A percentile compares a stretch with the other conserved stretches of the same genome.
Evolutionary conservation across 2,888 invertebrate genomes (phyloP).

Genomic region (Mechanitis mazaeus): DNA sequence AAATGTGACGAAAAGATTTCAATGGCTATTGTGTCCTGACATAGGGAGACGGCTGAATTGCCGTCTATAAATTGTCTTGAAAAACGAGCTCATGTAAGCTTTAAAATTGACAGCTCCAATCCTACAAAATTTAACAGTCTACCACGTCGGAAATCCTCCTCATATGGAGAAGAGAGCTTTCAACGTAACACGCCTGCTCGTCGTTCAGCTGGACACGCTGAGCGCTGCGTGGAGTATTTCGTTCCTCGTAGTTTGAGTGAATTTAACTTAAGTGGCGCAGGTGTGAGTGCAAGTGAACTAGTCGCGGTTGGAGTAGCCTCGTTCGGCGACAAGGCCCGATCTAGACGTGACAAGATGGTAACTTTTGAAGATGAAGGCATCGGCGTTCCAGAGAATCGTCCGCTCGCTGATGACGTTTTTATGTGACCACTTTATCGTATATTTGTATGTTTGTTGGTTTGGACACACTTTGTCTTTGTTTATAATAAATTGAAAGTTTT

Average conservation of each 20-base stretch:
- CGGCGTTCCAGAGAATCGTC: constrained; percentile 45
- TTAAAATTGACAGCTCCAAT: constrained; percentile 57
- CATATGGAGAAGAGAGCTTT: constrained; percentile 69
- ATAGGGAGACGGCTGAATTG: constrained; percentile 58
- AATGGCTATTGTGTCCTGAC: constrained; percentile 77
- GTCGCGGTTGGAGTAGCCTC: constrained; percentile 36
- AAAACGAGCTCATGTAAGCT: constrained; percentile 54
- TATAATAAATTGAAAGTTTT: constrained; percentile 32
- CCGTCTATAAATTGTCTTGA: constrained; percentile 50
- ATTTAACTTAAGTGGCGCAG: constrained; percentile 83
- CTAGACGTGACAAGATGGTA: constrained; percentile 35
- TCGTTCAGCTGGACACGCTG: constrained; percentile 75
- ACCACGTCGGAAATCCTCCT: constrained; percentile 67
- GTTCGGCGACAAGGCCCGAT: constrained; percentile 27
- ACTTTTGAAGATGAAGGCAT: constrained; percentile 36
- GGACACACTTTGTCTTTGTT: constrained; percentile 31
- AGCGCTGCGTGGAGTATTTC: constrained; percentile 86
- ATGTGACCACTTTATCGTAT: constrained; percentile 69
- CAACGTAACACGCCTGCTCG: constrained; percentile 81
- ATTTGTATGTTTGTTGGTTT: constrained; percentile 26
- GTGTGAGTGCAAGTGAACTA: constrained; percentile 62
- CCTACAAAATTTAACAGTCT: constrained; percentile 76
- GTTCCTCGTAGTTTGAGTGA: constrained; percentile 90
- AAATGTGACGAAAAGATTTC: constrained; percentile 70
- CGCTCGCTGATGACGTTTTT: constrained; percentile 82